Evolutionary conservation across 2,113 vertebrate genomes (phyloP).

Genomic region (Bufo bufo): DNA sequence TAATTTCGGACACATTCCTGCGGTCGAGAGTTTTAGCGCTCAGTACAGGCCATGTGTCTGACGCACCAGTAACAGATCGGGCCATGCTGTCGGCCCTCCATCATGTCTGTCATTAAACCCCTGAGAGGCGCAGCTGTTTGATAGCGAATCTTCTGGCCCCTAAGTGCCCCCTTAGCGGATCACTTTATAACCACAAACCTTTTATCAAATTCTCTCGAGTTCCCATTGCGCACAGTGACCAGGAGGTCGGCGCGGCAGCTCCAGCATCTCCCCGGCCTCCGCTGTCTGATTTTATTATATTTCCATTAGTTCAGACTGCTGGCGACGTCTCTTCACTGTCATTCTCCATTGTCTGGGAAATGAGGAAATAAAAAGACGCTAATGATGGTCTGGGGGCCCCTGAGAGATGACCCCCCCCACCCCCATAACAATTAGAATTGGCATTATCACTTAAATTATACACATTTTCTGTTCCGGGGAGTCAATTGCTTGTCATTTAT

Average conservation of each 20-base stretch:
- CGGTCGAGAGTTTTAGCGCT: neutral
- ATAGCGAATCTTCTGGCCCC: neutral
- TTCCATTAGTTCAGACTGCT: conserved; percentile 39
- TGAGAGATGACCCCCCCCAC: neutral
- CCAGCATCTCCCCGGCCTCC: neutral
- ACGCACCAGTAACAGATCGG: neutral
- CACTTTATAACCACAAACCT: neutral
- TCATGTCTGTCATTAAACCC: neutral
- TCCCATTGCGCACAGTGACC: neutral
- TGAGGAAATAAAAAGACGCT: conserved; percentile 23
- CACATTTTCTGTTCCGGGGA: neutral
- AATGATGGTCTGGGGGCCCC: neutral
- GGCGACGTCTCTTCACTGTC: conserved; percentile 16
- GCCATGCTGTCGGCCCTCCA: neutral
- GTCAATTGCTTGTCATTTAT: neutral
- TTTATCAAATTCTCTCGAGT: neutral
- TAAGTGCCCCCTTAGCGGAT: conserved; percentile 1
- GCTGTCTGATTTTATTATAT: conserved; percentile 44
- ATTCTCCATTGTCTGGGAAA: conserved; percentile 7
- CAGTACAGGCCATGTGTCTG: neutral
- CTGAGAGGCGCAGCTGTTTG: neutral
- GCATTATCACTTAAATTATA: neutral
- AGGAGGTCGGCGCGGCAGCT: neutral
- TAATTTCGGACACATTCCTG: neutral
- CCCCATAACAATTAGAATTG: neutral